These are phyloP conservation scores for Spondyliosoma cantharus DNA, from an alignment of 2,797 vertebrate genomes.

Conservation along the genomic window DNA sequence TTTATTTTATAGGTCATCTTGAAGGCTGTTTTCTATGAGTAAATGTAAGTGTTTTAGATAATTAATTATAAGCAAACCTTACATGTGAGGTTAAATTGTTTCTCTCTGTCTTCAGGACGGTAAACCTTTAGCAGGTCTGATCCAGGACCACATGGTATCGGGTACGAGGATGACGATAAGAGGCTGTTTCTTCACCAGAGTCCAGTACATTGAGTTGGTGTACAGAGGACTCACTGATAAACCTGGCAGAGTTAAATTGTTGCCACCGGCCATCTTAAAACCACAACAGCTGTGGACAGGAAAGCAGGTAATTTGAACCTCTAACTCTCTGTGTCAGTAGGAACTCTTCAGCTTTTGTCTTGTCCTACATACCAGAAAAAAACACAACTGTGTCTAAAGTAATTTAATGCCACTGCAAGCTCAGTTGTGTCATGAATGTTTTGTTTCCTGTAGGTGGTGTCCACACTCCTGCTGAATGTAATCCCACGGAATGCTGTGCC, in stretches of 20 bases:
- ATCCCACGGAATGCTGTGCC: slow-evolving; percentile 88
- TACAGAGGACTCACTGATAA: slow-evolving; percentile 95
- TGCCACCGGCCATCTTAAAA: slow-evolving; percentile 90
- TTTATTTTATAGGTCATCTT: too few relatives aligned
- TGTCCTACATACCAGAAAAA: background rate
- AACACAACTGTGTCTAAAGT: background rate
- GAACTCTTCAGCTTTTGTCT: background rate
- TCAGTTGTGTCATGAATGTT: background rate
- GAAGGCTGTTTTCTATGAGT: too few relatives aligned
- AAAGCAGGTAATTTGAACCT: slow-evolving; percentile 87
- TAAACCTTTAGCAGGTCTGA: slow-evolving; percentile 94
- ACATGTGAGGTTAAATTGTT: background rate
- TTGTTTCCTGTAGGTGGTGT: slow-evolving; percentile 87
- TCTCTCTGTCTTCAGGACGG: slow-evolving; percentile 86
- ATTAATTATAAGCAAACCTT: too few relatives aligned
- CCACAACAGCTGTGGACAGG: slow-evolving; percentile 93
- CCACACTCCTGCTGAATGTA: slow-evolving; percentile 93
- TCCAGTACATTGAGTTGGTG: slow-evolving; percentile 93
- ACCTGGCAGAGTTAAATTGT: slow-evolving; percentile 86
- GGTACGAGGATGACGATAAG: slow-evolving; percentile 94
- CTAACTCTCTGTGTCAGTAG: background rate
- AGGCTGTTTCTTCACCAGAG: slow-evolving; percentile 91
- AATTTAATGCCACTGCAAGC: background rate
- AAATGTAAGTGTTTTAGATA: too few relatives aligned
- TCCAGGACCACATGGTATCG: slow-evolving; percentile 98